Evolutionary conservation across 2,113 vertebrate species (phyloP), one percentile per base, ranked within the genome.

Genomic region (Electrona antarctica): DNA sequence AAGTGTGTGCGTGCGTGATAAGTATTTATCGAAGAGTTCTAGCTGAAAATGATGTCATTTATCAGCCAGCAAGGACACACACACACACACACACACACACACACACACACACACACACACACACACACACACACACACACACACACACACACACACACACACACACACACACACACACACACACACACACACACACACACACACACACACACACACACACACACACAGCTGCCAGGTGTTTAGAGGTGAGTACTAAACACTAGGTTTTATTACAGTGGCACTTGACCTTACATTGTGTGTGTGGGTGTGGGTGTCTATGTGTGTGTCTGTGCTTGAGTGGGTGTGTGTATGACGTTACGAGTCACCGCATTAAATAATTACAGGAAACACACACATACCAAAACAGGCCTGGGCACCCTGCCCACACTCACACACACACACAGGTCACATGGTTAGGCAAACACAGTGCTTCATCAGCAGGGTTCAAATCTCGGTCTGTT

Each of bases 391-490:
- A 60, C 67, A 28, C 57, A 69, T 58, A 58, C 51, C 41, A 29
- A 47, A 47, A 61, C 8, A 14, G 15, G 41, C 12, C 7, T 8
- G 12, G 60, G 46, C 60, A 62, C 9, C 7, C 66, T 61, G 62
- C 52, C 51, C 51, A 54, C 51, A 8, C 51, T 0, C 48, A 8
- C 51, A 41, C 33, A 41, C 33, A 41, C 33, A 41, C 33, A 41
- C 33, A 41, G 76, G 84, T 83, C 81, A 83, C 70, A 81, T 76
- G 79, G 84, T 81, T 66, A 77, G 75, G 73, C 77, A 83, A 81
- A 86, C 81, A 86, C 61, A 69, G 75, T 79, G 84, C 79, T 81
- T 81, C 78, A 86, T 81, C 46, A 73, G 78, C 41, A 70, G 74
- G 75, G 75, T 74, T 73, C 67, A 71, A 57, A 74, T 64, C 33